These are phyloP conservation scores for Mesopsocus fuscifrons DNA, from an alignment of 2,888 invertebrate genomes.

Conservation along the genomic window DNA sequence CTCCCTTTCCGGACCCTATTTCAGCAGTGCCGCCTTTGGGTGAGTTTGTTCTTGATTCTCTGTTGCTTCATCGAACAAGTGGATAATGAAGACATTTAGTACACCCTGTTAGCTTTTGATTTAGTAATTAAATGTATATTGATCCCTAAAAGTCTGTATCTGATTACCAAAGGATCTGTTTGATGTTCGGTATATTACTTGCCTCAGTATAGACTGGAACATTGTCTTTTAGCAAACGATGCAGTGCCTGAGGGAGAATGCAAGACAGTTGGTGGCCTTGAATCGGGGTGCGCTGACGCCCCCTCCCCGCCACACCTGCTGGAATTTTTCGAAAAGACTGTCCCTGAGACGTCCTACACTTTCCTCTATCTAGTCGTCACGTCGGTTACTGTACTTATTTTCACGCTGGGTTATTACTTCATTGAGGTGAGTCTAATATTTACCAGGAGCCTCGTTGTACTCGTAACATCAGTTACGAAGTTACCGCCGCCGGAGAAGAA, in stretches of 20 bases:
- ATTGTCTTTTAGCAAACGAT: too few species aligned
- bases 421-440: constrained; percentile 45
- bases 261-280: constrained; percentile 3
- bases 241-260: constrained; percentile 1
- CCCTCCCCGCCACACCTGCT: not conserved
- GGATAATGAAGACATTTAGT: too few species aligned
- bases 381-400: constrained; percentile 50
- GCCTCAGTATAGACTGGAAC: too few species aligned
- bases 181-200: not conserved
- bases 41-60: too few species aligned
- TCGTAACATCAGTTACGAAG: too few species aligned
- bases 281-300: constrained; percentile 9
- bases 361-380: constrained; percentile 41
- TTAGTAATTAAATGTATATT: too few species aligned
- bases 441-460: too few species aligned
- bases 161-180: not conserved
- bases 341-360: constrained; percentile 17
- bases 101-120: too few species aligned
- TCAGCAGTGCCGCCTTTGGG: too few species aligned
- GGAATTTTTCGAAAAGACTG: constrained; percentile 10
- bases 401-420: constrained; percentile 56
- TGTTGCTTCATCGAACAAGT: too few species aligned
- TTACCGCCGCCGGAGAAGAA: too few species aligned
- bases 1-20: too few species aligned
- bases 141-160: not conserved